Base-by-base conservation (phyloP, 2,113 vertebrate genomes). In the Brachirus orientalis region DNA sequence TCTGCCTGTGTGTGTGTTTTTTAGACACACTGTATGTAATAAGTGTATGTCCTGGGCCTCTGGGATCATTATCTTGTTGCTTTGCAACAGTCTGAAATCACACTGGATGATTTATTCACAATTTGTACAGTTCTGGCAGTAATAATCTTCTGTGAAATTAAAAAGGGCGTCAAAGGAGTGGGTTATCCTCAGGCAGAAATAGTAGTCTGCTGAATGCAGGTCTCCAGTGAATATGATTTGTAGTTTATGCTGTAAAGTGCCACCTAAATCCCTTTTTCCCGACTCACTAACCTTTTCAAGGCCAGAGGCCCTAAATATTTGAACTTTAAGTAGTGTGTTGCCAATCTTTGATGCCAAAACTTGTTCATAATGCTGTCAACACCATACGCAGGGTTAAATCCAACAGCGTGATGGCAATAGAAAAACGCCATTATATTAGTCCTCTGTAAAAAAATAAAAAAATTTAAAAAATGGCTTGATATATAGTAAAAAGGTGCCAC, bases 161-260 rank as follows among this genome's bases (percentile, higher is more conserved):
- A 69, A 77, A 79, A 57, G 63, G 47, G 75, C 47, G 1, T 73
- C 67, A 78, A 72, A 68, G 56, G 55, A 10, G 47, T 8, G 41
- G 36, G 4, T 64, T 76, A 47, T 69, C 71, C 22, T 17, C 46
- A n/a, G 76, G 70, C 70, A 76, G 54, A 79, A 84, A 75, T 17
- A 60, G 52, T 63, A 50, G 63, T 63, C 37, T 60, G 19, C 70
- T 83, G 52, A 75, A 60, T 78, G 55, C 70, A 62, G 69, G 58
- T 77, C 72, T 71, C 63, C 64, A 72, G 63, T 70, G 61, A 81
- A 81, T 70, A 64, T 76, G 68, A 81, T 84, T 80, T 75, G 68
- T 78, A 61, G 74, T 75, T 75, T 43, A 62, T 16, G 44, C 63
- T 75, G 76, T 58, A 60, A 75, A 75, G 38, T 22, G 11, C 37